Evolutionary conservation across 2,888 invertebrate genomes (phyloP).

Genomic region (Cheilosia soror): DNA sequence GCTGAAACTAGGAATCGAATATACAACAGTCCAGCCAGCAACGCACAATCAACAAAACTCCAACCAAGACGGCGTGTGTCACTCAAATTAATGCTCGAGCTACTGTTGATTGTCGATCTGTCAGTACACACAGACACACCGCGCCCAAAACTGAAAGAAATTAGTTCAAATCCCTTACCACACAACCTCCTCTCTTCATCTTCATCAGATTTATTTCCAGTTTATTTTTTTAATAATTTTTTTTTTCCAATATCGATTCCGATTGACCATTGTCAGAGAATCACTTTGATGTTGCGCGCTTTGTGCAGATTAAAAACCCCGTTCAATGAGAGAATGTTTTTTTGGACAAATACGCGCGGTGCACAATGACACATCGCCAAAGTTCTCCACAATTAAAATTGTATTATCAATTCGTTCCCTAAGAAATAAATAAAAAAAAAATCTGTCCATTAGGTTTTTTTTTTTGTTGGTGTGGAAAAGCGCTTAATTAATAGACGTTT

Average conservation of each 20-base stretch:
- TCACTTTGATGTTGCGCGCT: constrained; percentile 62
- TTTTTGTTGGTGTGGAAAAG: constrained; percentile 2
- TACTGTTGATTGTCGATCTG: constrained; percentile 56
- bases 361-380: constrained; percentile 43
- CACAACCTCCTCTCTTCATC: constrained; percentile 11
- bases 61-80: constrained; percentile 51
- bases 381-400: constrained; percentile 59
- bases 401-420: constrained; percentile 38
- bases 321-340: constrained; percentile 53
- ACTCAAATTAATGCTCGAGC: constrained; percentile 54
- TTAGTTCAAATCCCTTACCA: constrained; percentile 54
- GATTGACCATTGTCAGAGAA: constrained; percentile 61
- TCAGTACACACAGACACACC: constrained; percentile 32
- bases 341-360: constrained; percentile 54
- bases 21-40: background rate
- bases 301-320: constrained; percentile 43
- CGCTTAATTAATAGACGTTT: constrained; percentile 47
- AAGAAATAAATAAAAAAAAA: constrained; percentile 28
- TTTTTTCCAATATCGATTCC: constrained; percentile 59
- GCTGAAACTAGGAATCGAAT: background rate
- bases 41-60: background rate
- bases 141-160: constrained; percentile 36
- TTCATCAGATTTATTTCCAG: constrained; percentile 23
- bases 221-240: constrained; percentile 32
- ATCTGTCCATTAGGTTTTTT: constrained; percentile 42